A percentile compares a stretch with the other conserved stretches of the same genome.
Evolutionary conservation across 1,140 invertebrate genomes (phyloP).

Genomic region (Eriocheir sinensis): DNA sequence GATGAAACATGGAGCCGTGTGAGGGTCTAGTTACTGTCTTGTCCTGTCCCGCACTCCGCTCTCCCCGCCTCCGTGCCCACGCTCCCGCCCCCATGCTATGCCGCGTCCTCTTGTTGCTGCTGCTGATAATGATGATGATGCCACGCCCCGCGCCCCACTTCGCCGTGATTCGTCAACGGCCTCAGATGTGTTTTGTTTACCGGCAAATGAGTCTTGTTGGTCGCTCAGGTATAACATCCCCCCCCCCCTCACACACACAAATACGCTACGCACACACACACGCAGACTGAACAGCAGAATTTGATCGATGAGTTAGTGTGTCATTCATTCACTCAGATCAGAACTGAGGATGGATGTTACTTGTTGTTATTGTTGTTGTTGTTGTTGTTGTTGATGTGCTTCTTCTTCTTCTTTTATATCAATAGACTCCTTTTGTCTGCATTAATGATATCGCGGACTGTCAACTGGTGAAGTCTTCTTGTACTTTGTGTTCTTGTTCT

Average conservation of each 20-base stretch:
- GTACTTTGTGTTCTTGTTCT: background rate
- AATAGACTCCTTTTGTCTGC: no score
- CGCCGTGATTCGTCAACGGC: background rate
- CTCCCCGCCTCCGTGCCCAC: background rate
- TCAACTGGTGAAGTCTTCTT: background rate
- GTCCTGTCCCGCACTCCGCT: background rate
- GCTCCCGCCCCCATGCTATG: no score
- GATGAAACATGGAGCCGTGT: background rate
- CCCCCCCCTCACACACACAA: background rate
- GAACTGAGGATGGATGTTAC: no score
- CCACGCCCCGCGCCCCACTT: background rate
- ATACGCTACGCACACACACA: constrained; percentile 22
- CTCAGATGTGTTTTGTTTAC: background rate
- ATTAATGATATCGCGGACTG: no score
- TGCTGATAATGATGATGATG: no score
- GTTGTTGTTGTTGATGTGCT: background rate
- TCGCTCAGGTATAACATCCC: background rate
- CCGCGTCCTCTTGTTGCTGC: no score
- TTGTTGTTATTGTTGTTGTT: background rate
- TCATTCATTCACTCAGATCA: no score
- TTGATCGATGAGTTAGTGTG: no score
- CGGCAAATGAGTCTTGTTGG: background rate
- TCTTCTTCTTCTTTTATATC: background rate
- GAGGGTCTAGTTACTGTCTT: no score
- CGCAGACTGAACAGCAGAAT: no score